Evolutionary conservation across 2,113 vertebrate genomes (phyloP), one percentile per base, ranked within the genome.

Genomic region (Corapipo altera): DNA sequence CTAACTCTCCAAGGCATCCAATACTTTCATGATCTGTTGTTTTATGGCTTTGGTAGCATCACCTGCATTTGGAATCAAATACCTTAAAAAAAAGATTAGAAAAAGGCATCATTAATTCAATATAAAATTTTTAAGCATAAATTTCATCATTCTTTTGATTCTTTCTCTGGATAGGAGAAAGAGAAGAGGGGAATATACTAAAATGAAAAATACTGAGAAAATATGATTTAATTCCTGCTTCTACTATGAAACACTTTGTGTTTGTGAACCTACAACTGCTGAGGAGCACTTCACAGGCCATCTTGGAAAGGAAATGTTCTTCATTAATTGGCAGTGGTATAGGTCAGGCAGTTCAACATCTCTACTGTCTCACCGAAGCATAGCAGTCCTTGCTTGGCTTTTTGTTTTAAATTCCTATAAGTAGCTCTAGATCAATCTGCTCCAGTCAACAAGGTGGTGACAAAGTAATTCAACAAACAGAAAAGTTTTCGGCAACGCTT

Each of bases 11-110:
- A 99, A 98, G 75, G 99, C 99, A 89, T 99, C 99, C 61, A 99
- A 98, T 91, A 99, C 99, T 97, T 99, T 99, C 99, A 99, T 99
- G 97, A 99, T 99, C 98, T 99, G 99, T 97, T 99, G 99, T 97
- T 99, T 99, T 97, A 99, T 99, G 97, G 98, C 99, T 98, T 99
- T 99, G 88, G 99, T 99, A 95, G 99, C 99, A 62, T 99, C 99
- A 49, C 99, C 99, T 32, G 99, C 99, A 73, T 99, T 99, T 94
- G 99, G 99, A 97, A 99, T 99, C 97, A 99, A 98, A 98, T 99
- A 99, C 94, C 99, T 99, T 94, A 26, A 69, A 86, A 59, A 62
- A 64, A 83, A 62, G 26, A 85, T 39, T 54, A 59, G 85, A 80
- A 74, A 93, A 94, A 71, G 22, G 2, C 12, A 82, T 80, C 17